Evolutionary conservation across 2,888 invertebrate species (phyloP), one percentile per base, ranked within the genome.

Genomic region (Lasioglossum leucozonium): DNA sequence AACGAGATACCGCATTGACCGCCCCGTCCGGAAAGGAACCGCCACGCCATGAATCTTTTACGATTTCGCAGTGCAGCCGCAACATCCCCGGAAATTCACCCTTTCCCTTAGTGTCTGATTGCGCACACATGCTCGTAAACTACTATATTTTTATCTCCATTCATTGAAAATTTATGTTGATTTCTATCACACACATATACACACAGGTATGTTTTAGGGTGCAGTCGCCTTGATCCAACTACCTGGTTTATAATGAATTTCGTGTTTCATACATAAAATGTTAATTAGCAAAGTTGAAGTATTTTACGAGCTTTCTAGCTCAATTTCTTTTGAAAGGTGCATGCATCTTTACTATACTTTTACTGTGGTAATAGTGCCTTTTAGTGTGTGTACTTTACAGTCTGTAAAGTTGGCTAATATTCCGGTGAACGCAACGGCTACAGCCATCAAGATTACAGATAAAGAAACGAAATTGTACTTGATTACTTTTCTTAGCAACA

Each of bases 11-110:
- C 67, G 30, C 67, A 74, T 42, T 67, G 58, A 22, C 65, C 74
- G 81, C 26, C 42, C 74, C 51, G 65, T n/a, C 44, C 73, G 72
- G 74, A 77, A 79, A 40, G 67, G 58, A 82, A 67, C 67, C 65
- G 34, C 34, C 58, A 67, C 71, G 42, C 72, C 55, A 82, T 87
- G 81, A 84, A 85, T 87, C 72, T 77, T 83, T 85, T 72, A 77
- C 74, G 76, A 79, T 87, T 84, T 87, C 78, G 67, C 72, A 65
- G 18, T 37, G 69, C 76, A 11, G 44, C 34, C 67, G 69, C 74
- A 69, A 74, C 65, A 37, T 2, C 8, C 4, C 26, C 71, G 73
- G 73, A 77, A 87, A 71, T 69, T 75, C 77, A 74, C 30, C 65
- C 22, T 69, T 78, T 72, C 30, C 34, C 13, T 77, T 26, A 44